These are phyloP conservation scores for Hydractinia symbiolongicarpus DNA, from an alignment of 30 jellyfish, hydroid and myxozoan species.

Conservation along the genomic window DNA sequence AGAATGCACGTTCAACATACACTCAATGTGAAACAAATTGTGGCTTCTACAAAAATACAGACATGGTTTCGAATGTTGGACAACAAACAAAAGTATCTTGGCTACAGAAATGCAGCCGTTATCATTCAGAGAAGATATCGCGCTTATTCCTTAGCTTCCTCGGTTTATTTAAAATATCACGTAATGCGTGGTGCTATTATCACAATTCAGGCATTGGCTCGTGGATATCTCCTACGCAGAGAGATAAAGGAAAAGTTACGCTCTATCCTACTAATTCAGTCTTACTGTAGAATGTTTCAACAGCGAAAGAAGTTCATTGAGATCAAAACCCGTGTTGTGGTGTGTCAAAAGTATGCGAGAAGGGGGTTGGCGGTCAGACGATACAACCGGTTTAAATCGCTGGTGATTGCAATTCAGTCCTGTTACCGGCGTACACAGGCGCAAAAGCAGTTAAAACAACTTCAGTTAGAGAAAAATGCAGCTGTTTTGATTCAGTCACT, in stretches of 20 bases:
- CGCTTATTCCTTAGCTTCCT: slow-evolving; percentile 37
- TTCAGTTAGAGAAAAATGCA: slow-evolving; percentile 21
- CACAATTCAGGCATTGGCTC: slow-evolving; percentile 58
- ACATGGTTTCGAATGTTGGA: slow-evolving; percentile 1
- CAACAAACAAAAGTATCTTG: not conserved
- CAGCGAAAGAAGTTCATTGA: slow-evolving; percentile 29
- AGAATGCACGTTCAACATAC: slow-evolving; percentile 26
- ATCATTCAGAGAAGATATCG: slow-evolving; percentile 48
- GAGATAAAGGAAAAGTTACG: slow-evolving; percentile 7
- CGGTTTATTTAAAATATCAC: slow-evolving; percentile 34
- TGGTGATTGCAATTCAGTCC: slow-evolving; percentile 63
- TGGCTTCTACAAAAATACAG: not conserved
- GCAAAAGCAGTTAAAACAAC: slow-evolving; percentile 4
- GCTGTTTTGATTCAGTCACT: slow-evolving; percentile 47
- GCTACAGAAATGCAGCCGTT: slow-evolving; percentile 40
- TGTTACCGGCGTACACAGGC: slow-evolving; percentile 26
- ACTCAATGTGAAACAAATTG: not conserved
- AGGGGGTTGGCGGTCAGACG: slow-evolving; percentile 3
- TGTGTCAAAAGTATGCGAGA: not conserved
- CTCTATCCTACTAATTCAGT: slow-evolving; percentile 51
- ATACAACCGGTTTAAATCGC: slow-evolving; percentile 48
- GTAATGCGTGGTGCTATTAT: slow-evolving; percentile 72
- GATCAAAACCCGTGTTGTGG: slow-evolving; percentile 16
- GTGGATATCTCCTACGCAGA: slow-evolving; percentile 31
- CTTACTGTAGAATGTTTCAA: slow-evolving; percentile 37